Conservation (phyloP, 2,113 vertebrate species). For the Phocoena sinus region DNA sequence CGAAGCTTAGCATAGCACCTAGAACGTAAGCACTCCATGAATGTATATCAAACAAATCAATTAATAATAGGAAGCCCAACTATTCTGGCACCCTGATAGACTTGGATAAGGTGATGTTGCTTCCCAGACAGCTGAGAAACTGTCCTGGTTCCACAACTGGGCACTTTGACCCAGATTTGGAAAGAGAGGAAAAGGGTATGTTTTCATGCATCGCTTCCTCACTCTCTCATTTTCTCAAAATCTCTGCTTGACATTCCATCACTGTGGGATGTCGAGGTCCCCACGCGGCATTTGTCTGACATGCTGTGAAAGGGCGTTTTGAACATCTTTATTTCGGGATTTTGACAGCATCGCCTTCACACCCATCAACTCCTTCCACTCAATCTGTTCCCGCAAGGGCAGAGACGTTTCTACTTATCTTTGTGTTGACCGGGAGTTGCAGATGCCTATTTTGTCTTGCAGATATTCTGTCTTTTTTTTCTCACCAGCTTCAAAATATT, state of each 20-base stretch:
- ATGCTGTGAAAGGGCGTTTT: neutral
- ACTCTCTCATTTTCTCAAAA: neutral
- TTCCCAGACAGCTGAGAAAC: neutral
- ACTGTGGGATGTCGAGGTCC: neutral
- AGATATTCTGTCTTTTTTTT: neutral
- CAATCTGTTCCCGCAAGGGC: conserved; percentile 22
- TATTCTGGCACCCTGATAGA: neutral
- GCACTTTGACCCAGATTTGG: conserved; percentile 11
- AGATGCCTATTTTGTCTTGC: neutral
- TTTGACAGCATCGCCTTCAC: neutral
- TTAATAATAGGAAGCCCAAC: neutral
- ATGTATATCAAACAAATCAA: neutral
- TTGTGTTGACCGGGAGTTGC: neutral
- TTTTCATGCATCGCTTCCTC: neutral
- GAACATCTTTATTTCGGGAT: conserved; percentile 15
- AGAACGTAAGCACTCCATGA: neutral
- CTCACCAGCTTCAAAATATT: conserved; percentile 11
- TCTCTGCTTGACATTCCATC: neutral
- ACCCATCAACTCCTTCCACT: neutral
- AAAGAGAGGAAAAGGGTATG: neutral
- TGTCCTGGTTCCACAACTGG: neutral
- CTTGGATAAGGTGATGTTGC: neutral
- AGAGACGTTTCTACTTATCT: neutral
- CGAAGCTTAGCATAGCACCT: neutral
- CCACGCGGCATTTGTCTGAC: neutral